A percentile compares a stretch with the other conserved stretches of the same genome.
phyloP scores from a whole-genome alignment of 1,140 invertebrate species.

The Coboldia fuscipes region DNA sequence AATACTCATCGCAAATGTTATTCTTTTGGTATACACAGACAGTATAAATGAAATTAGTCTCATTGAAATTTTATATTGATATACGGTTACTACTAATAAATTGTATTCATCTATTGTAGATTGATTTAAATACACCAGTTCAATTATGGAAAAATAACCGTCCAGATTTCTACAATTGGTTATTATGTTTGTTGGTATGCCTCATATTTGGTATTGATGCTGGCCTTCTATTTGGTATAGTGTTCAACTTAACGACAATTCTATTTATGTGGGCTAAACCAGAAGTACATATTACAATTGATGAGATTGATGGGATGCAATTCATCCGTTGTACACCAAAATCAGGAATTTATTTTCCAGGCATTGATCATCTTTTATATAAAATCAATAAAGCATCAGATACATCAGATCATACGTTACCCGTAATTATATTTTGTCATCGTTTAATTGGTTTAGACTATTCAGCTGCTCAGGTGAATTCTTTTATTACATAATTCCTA shows the following conservation, averaged over 20 bases:
- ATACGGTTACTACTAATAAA: neutral
- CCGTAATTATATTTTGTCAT: constrained; percentile 33
- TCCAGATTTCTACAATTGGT: constrained; percentile 42
- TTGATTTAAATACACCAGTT: constrained; percentile 41
- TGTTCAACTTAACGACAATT: constrained; percentile 57
- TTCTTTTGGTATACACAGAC: constrained; percentile 51
- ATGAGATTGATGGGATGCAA: constrained; percentile 19
- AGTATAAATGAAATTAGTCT: too few species aligned
- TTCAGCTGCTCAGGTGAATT: constrained; percentile 20
- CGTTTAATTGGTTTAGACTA: constrained; percentile 38
- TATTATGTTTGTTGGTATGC: constrained; percentile 57
- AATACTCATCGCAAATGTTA: constrained; percentile 68
- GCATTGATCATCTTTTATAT: constrained; percentile 30
- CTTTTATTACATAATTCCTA: neutral
- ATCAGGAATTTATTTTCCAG: constrained; percentile 39
- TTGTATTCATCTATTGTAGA: constrained; percentile 14
- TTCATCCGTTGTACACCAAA: constrained; percentile 33
- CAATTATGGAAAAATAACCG: constrained; percentile 53
- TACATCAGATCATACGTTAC: constrained; percentile 17
- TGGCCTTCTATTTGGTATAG: constrained; percentile 74
- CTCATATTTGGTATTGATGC: constrained; percentile 62
- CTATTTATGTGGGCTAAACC: constrained; percentile 65
- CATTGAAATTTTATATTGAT: constrained; percentile 1
- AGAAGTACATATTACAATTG: constrained; percentile 34
- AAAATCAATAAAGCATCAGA: constrained; percentile 24